These are phyloP conservation scores for Galendromus occidentalis DNA, from an alignment of 1,140 invertebrate genomes.

Conservation along the genomic window DNA sequence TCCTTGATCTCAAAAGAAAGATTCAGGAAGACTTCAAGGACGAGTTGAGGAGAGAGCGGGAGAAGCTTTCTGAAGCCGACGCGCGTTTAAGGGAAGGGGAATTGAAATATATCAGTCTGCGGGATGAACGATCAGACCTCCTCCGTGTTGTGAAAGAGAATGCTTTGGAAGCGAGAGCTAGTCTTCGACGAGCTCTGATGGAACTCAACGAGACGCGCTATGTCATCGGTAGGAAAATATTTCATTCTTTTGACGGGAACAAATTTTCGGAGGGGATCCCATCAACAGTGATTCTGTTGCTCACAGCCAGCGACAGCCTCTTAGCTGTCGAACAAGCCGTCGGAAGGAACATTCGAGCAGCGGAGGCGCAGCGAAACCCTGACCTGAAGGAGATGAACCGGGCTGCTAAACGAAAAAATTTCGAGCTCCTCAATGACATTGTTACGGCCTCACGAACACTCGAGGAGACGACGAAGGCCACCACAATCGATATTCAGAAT, in stretches of 20 bases:
- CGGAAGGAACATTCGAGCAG: not conserved
- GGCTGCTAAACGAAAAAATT: not conserved
- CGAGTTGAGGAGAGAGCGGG: not conserved
- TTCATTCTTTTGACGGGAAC: too few relatives aligned
- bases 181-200: not conserved
- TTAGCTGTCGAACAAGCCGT: not conserved
- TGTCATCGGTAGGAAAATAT: not conserved
- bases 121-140: not conserved
- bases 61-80: not conserved
- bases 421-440: not conserved
- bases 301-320: not conserved
- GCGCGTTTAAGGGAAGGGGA: not conserved
- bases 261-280: too few relatives aligned
- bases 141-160: not conserved
- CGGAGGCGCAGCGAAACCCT: not conserved
- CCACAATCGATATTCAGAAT: too few relatives aligned
- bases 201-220: not conserved
- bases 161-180: not conserved
- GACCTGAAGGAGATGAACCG: not conserved
- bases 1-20: not conserved
- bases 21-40: not conserved
- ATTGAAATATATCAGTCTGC: not conserved
- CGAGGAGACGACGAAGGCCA: too few relatives aligned
- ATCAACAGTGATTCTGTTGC: too few relatives aligned
- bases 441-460: too few relatives aligned